A percentile compares a stretch with the other conserved stretches of the same genome.
These are phyloP conservation scores for Nematostella vectensis DNA, from an alignment of 92 coral and sea anemone genomes.

Conservation along the genomic window DNA sequence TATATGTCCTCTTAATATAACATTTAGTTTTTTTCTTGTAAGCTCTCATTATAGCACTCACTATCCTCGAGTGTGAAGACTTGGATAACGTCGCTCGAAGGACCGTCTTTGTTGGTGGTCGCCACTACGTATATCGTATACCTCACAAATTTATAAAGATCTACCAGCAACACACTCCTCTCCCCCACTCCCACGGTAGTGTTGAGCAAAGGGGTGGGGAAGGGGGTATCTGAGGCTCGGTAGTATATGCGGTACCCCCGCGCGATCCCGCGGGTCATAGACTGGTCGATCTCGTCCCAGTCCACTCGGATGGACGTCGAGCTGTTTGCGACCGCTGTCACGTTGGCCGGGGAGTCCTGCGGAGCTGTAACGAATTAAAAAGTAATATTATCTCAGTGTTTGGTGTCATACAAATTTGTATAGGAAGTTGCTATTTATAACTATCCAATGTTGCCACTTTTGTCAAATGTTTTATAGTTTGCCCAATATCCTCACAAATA, in stretches of 20 bases:
- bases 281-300: conserved; percentile 49
- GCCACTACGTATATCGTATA: conserved; percentile 59
- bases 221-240: conserved; percentile 37
- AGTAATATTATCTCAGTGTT: too few species aligned
- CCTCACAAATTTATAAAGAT: conserved; percentile 49
- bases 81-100: conserved; percentile 15
- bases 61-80: conserved; percentile 53
- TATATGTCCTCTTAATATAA: too few species aligned
- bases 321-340: conserved; percentile 44
- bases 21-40: too few species aligned
- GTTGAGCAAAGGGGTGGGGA: conserved; percentile 13
- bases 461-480: too few species aligned
- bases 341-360: conserved; percentile 42
- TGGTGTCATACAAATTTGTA: too few species aligned
- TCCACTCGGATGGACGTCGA: conserved; percentile 54
- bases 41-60: too few species aligned
- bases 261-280: conserved; percentile 28
- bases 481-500: too few species aligned
- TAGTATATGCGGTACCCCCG: too few species aligned
- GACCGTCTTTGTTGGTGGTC: conserved; percentile 44
- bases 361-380: too few species aligned
- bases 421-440: too few species aligned
- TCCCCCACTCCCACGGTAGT: conserved; percentile 25
- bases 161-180: conserved; percentile 8
- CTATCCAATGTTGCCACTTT: too few species aligned